Evolutionary conservation across 2,797 vertebrate genomes (phyloP).

Genomic region (Micromesistius poutassou): DNA sequence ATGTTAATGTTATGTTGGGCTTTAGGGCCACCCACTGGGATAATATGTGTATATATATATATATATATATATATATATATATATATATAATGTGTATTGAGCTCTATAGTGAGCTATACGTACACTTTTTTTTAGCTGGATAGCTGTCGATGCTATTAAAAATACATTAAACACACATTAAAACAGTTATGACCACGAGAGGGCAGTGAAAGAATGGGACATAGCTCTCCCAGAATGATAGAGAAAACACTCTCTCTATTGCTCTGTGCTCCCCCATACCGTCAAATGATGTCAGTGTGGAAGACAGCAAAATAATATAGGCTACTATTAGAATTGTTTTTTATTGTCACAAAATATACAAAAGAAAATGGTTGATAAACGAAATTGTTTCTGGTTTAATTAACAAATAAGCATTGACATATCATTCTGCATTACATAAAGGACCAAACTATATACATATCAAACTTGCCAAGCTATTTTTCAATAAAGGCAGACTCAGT

Average conservation of each 20-base stretch:
- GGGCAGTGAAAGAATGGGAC: neutral
- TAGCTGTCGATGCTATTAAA: too few relatives aligned
- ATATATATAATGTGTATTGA: too few relatives aligned
- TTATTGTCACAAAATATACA: slow-evolving; percentile 33
- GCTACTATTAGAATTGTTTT: slow-evolving; percentile 2
- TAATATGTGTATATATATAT: neutral
- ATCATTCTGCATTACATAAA: slow-evolving; percentile 10
- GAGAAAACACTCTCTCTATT: too few relatives aligned
- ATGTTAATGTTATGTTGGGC: neutral
- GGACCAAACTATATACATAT: slow-evolving; percentile 50
- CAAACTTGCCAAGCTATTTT: slow-evolving; percentile 25
- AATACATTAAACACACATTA: too few relatives aligned
- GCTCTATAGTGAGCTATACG: neutral
- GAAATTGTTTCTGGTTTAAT: neutral
- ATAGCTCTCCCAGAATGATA: neutral
- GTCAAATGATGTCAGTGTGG: neutral
- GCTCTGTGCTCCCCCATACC: neutral
- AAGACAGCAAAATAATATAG: neutral
- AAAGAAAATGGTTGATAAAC: slow-evolving; percentile 14
- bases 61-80: too few relatives aligned
- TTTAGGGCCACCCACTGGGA: neutral
- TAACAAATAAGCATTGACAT: slow-evolving; percentile 13
- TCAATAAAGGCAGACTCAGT: slow-evolving; percentile 21
- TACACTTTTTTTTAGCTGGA: neutral
- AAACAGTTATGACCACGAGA: neutral